A percentile compares a stretch with the other conserved stretches of the same genome.
Conservation (phyloP, 2,113 vertebrate genomes). For the Phrynocephalus versicolor region DNA sequence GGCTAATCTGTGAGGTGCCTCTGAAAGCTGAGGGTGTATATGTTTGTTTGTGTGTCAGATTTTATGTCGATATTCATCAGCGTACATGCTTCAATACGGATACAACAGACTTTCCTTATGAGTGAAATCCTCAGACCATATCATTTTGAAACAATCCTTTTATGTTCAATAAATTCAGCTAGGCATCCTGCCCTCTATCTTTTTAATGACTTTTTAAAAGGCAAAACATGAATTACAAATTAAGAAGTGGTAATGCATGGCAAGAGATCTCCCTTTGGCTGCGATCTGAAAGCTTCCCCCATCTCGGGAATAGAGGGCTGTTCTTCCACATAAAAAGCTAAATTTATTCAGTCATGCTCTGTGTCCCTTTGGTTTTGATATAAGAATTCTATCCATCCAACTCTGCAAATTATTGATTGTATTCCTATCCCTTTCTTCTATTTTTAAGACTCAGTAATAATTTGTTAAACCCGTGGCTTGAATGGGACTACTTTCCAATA, state of each 20-base stretch:
- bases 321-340: conserved; percentile 17
- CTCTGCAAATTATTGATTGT: neutral
- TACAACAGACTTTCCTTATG: neutral
- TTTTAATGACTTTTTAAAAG: neutral
- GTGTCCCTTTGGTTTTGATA: neutral
- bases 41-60: too few relatives aligned
- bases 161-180: neutral
- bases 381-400: neutral
- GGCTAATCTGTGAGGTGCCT: neutral
- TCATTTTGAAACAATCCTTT: neutral
- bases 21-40: neutral
- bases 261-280: neutral
- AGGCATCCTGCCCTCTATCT: neutral
- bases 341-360: conserved; percentile 11
- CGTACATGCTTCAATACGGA: neutral
- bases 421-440: conserved; percentile 15
- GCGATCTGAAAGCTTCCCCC: neutral
- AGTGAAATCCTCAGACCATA: neutral
- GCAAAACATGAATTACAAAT: neutral
- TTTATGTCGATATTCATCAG: neutral
- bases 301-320: fast-evolving
- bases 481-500: neutral
- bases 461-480: conserved; percentile 7
- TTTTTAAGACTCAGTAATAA: neutral
- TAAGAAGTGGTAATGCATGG: neutral